Base-by-base conservation (phyloP, 2,113 vertebrate genomes). In the Puma concolor region DNA sequence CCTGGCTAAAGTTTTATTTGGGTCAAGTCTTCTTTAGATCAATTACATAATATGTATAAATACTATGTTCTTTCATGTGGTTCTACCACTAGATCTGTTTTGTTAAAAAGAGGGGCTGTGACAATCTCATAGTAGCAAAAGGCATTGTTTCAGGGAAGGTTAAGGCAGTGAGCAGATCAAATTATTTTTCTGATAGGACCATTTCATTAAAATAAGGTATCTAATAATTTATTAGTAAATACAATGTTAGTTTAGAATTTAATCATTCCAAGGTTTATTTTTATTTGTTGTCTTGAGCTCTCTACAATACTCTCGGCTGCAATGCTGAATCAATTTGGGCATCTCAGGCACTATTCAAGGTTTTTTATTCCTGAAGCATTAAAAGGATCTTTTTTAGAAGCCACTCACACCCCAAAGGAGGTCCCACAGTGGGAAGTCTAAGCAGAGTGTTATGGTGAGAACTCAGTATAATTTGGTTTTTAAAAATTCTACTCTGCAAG, bases 381-480 rank as follows among this genome's bases (percentile, higher is more conserved):
- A 83, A 95, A 91, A 92, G 5, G 36, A 64, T 76, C 79, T 94
- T 87, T 87, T 71, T 66, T 80, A 80, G 84, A 96, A 97, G 81
- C 27, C 79, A 81, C 60, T 97, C 66, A 31, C 3, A 86, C 67
- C 19, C 21, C 1, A 31, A 87, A 81, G 80, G 64, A 93, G 87
- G 80, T 52, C 67, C 80, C 79, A 50, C 23, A 57, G 89, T 0
- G 2, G 95, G 52, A 84, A 84, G 79, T 64, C 87, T 96, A 66
- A 71, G 64, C 48, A 83, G 19, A 94, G 50, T 38, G 25, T 69
- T 95, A 60, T 38, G 50, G 90, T 81, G 67, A 96, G 80, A 96
- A 96, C 92, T 83, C 87, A 90, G 69, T 93, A 82, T 95, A 86
- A 97, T 96, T 88, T 88, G 63, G 41, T 57, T 96, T 96, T 96